Evolutionary conservation across 2,888 invertebrate genomes (phyloP).

Genomic region (Nemotelus pantherinus): DNA sequence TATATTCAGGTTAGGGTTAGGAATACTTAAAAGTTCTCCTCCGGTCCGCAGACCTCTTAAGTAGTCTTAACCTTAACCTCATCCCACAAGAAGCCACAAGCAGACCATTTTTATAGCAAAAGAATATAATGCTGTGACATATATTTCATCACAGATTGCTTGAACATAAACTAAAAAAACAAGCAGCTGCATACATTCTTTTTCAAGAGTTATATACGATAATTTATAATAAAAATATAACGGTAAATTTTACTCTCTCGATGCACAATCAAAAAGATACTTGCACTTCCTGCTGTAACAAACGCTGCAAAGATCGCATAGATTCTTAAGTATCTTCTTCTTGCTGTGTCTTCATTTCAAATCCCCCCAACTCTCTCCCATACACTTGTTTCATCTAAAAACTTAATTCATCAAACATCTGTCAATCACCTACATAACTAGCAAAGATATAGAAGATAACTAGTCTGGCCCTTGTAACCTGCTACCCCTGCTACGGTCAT

Average conservation of each 20-base stretch:
- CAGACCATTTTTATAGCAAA: too few species aligned
- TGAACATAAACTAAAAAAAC: too few species aligned
- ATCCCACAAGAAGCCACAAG: too few species aligned
- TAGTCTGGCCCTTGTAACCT: neutral
- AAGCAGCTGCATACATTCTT: too few species aligned
- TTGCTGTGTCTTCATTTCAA: neutral
- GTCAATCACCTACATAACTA: constrained; percentile 25
- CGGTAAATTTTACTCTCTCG: neutral
- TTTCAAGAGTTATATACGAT: too few species aligned
- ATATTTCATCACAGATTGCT: too few species aligned
- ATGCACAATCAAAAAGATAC: neutral
- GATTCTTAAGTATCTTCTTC: neutral
- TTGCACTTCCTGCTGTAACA: neutral
- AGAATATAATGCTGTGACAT: too few species aligned
- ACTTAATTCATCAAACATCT: neutral
- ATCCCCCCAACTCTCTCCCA: neutral
- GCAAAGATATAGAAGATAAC: neutral
- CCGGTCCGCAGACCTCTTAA: too few species aligned
- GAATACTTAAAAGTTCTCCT: too few species aligned
- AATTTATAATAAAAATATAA: too few species aligned
- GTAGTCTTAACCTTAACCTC: too few species aligned
- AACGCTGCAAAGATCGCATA: neutral
- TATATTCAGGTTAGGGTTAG: too few species aligned
- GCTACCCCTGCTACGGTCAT: neutral
- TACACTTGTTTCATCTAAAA: neutral